These are phyloP conservation scores for Sipha flava DNA, from an alignment of 1,140 invertebrate species.

Conservation along the genomic window DNA sequence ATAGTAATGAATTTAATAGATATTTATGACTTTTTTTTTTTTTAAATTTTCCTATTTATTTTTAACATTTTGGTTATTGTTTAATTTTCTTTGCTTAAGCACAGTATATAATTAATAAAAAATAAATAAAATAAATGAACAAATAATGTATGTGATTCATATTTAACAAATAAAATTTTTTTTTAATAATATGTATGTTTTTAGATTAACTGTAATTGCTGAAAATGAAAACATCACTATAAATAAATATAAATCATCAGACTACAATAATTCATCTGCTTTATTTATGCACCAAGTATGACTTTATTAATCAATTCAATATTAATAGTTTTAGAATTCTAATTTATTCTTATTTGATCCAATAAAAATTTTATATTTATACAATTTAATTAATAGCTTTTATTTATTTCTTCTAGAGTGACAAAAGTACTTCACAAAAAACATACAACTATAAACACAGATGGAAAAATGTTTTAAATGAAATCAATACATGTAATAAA, in stretches of 20 bases:
- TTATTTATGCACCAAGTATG: background rate
- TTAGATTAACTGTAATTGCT: background rate
- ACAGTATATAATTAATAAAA: too few relatives aligned
- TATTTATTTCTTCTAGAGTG: background rate
- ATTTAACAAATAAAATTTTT: background rate
- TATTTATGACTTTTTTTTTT: too few relatives aligned
- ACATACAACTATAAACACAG: constrained; percentile 6
- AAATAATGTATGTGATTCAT: too few relatives aligned
- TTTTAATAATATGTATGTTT: background rate
- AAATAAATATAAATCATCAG: background rate
- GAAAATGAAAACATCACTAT: background rate
- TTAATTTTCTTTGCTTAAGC: too few relatives aligned
- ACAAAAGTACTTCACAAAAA: background rate
- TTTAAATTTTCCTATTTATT: too few relatives aligned
- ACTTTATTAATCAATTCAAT: background rate
- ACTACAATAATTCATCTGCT: background rate
- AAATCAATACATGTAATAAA: background rate
- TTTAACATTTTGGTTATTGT: too few relatives aligned
- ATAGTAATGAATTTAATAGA: too few relatives aligned
- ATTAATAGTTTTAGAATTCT: background rate
- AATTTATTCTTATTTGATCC: background rate
- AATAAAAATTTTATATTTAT: background rate
- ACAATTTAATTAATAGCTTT: background rate
- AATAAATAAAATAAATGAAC: too few relatives aligned
- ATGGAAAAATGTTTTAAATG: constrained; percentile 11